Conservation (phyloP, 2,113 vertebrate species). For the Amblyornis subalaris region DNA sequence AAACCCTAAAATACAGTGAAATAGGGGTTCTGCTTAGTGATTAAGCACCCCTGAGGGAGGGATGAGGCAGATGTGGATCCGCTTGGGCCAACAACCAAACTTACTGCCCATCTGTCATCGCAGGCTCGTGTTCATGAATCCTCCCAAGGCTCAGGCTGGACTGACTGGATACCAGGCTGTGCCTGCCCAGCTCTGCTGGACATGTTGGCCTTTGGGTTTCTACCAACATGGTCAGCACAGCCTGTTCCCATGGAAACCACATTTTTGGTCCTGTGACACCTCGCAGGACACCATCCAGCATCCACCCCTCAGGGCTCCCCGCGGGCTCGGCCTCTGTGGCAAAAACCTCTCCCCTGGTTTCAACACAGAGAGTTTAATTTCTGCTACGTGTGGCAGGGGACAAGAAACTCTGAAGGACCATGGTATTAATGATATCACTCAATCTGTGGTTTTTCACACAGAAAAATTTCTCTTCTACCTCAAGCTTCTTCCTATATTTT, state of each 20-base stretch:
- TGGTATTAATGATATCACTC: background rate
- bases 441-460: background rate
- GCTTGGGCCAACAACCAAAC: background rate
- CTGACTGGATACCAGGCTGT: background rate
- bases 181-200: background rate
- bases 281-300: background rate
- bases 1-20: background rate
- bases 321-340: background rate
- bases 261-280: background rate
- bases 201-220: accelerated
- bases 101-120: background rate
- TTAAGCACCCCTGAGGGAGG: background rate
- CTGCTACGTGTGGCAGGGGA: background rate
- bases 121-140: background rate
- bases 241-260: background rate
- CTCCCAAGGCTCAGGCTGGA: background rate
- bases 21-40: background rate
- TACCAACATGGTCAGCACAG: background rate
- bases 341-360: background rate
- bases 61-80: background rate
- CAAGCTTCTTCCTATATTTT: background rate
- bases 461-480: background rate
- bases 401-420: background rate
- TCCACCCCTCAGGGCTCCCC: background rate
- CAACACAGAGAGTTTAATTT: background rate